Base-by-base conservation (phyloP, 2,797 vertebrate species). In the Luscinia luscinia region DNA sequence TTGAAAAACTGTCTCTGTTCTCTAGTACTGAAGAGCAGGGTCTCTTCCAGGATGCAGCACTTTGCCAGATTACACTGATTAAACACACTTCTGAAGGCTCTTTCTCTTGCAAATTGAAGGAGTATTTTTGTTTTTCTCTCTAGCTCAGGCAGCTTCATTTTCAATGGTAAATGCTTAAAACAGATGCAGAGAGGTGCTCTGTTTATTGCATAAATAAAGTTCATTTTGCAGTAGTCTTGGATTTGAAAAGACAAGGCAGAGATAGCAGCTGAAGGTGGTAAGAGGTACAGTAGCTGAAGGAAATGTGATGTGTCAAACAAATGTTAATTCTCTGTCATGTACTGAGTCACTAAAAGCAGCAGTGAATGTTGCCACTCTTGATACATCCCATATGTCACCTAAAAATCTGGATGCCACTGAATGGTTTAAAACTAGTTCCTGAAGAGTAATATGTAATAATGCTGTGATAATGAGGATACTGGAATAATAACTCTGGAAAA, bases 1-100 rank as follows among this genome's bases (percentile, higher is more conserved):
- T 95, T 94, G 32, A 92, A 94, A 96, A 78, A 89, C 63, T 87
- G 67, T 66, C 68, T 95, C 68, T 94, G 21, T 76, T 94, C 69
- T 93, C 51, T 55, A 84, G 63, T n/a, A 72, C 54, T 41, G 87
- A 94, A 48, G 34, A 78, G 49, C 49, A 58, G n/a, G 21, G 14
- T 83, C 82, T 91, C 49, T 66, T 95, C 75, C 84, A 86, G 48
- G 72, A 55, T 84, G 73, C 82, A 95, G 87, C 43, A 38, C 34
- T 52, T 78, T 69, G 69, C 40, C 92, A 90, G 73, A 76, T 68
- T 87, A 76, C 48, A 52, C 11, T 66, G 90, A 68, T 89, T 84
- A 91, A 91, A 41, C 58, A 66, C 34, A 45, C 54, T 85, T 63
- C 40, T 5, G 9, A 32, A 62, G 36, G 36, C 15, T 92, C 34